These are phyloP conservation scores for Hofmannophila pseudospretella DNA, from an alignment of 2,888 invertebrate genomes.

Conservation along the genomic window DNA sequence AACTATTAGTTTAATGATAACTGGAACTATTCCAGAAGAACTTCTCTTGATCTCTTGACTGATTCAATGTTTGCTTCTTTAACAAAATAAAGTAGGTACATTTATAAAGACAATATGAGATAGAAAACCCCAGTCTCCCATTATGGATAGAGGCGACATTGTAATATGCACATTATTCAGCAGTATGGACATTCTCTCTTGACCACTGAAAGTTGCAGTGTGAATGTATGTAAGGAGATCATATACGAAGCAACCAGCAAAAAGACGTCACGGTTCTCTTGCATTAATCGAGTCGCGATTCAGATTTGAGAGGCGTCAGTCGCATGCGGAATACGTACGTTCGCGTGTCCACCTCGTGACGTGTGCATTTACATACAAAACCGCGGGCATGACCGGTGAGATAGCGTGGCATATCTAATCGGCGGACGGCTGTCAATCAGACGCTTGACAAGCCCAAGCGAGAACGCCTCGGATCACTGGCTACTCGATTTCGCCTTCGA, in stretches of 20 bases:
- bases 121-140: no score
- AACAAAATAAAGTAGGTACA: no score
- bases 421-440: slow-evolving; percentile 58
- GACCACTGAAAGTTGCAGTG: neutral
- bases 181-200: neutral
- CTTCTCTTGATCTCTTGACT: no score
- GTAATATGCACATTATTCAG: neutral
- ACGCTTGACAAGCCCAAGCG: slow-evolving; percentile 41
- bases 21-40: neutral
- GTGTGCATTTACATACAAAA: slow-evolving; percentile 69
- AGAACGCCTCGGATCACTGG: slow-evolving; percentile 43
- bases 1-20: slow-evolving; percentile 41
- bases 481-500: slow-evolving; percentile 39
- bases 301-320: slow-evolving; percentile 44
- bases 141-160: neutral
- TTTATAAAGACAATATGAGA: no score
- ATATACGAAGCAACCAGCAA: slow-evolving; percentile 21
- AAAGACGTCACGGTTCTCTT: slow-evolving; percentile 33
- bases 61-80: no score
- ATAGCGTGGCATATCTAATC: slow-evolving; percentile 70
- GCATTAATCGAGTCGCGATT: slow-evolving; percentile 26
- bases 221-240: slow-evolving; percentile 11
- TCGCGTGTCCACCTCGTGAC: slow-evolving; percentile 38
- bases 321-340: slow-evolving; percentile 37
- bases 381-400: slow-evolving; percentile 53